Evolutionary conservation across 2,888 invertebrate species (phyloP), one percentile per base, ranked within the genome.

Genomic region (Luperina testacea): DNA sequence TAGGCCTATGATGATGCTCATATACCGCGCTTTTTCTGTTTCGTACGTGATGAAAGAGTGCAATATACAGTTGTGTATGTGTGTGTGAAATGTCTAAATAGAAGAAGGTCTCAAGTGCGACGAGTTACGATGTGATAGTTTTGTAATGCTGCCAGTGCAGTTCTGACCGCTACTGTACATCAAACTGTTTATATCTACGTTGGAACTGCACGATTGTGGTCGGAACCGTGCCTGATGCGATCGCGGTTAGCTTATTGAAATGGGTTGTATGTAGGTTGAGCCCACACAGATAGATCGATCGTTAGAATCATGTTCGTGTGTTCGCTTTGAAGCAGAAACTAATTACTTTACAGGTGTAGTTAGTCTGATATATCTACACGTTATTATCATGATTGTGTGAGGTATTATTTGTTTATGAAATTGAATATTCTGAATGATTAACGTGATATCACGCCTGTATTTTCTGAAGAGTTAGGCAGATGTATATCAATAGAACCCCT

Each of bases 161-260:
- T n/a, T n/a, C n/a, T n/a, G n/a, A n/a, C n/a, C n/a, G n/a, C n/a
- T n/a, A n/a, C n/a, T n/a, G n/a, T n/a, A 53, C n/a, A 42, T 53
- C 38, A 45, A 63, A n/a, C 24, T 57, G 68, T 51, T 72, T 72
- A 64, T 85, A 53, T 48, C 27, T 65, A 67, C n/a, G 57, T 57
- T 57, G 68, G 15, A 74, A 69, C 24, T 57, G 74, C 82, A 86
- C 51, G 86, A 57, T 73, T 75, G 68, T 63, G 76, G 83, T 67
- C 59, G 48, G 15, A 24, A 8, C 17, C 59, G 71, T 77, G 80
- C 53, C 61, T 64, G 67, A 77, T 83, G 53, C 68, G 83, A 86
- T 83, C 64, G 64, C 32, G 78, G 74, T 77, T 24, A 9, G 27
- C 17, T 24, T 72, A 64, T 61, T 67, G 59, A 74, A 77, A 69